Base-by-base conservation (phyloP, 2,797 vertebrate genomes). In the Poeciliopsis presidionis region DNA sequence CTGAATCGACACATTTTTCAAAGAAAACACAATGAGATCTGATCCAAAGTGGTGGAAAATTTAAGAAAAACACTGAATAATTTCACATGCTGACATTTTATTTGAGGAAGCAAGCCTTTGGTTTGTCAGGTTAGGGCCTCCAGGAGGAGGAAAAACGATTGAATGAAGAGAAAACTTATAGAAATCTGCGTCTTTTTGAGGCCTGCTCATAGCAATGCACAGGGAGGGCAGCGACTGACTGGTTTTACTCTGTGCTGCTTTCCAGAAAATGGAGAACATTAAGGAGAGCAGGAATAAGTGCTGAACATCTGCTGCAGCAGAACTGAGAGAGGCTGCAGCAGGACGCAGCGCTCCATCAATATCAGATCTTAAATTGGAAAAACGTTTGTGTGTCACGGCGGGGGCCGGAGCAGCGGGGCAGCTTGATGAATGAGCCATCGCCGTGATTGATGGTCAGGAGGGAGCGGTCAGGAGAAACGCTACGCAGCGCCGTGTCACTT, bases 301-400 rank as follows among this genome's bases (percentile, higher is more conserved):
- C 81, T 65, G 65, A 69, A 45, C 28, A 89, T 79, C 75, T 82
- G 81, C 78, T 76, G 49, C 69, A 78, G 86, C 43, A 55, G 86
- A 71, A 76, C 88, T 88, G 85, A 88, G 83, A 85, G 85, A 88
- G 53, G 79, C 84, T 86, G 86, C 77, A 77, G 85, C 72, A 72
- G 63, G 81, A 86, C 47, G 53, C 74, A 85, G 91, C 87, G 87
- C 88, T 95, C 91, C 89, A 95, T 94, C 93, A 94, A 93, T 91
- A 93, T 94, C 92, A 94, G 86, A 92, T 93, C 93, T 93, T 93
- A 92, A 93, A 93, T 92, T 94, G 92, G 90, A 94, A 93, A 92
- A 93, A 92, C 83, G 81, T 91, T 93, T 90, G 87, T 86, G 82
- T 90, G 92, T 92, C 90, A 89, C 81, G 82, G 82, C 65, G 85